phyloP scores from a whole-genome alignment of 2,797 vertebrate genomes.

The Micropoecilia bifurca region DNA sequence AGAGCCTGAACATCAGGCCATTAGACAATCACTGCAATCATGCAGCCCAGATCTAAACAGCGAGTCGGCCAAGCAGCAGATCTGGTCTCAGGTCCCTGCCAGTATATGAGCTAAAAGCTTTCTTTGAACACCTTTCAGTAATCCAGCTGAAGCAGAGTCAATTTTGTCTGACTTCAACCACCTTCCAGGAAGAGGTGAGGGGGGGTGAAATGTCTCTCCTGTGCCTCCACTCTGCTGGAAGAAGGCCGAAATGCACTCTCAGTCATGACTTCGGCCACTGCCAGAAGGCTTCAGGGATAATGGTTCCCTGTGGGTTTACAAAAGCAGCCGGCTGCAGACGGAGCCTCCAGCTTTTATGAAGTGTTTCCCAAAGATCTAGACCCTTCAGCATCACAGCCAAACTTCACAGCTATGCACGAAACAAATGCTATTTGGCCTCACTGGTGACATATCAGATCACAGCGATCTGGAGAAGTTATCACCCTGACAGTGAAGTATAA shows the following conservation, averaged over 20 bases:
- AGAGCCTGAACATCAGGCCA: background rate
- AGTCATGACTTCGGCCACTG: constrained; percentile 40
- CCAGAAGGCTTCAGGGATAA: constrained; percentile 46
- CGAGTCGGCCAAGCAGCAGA: background rate
- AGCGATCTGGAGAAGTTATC: background rate
- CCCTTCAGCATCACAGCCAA: constrained; percentile 8
- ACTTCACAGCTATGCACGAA: constrained; percentile 29
- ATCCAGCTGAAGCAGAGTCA: constrained; percentile 2
- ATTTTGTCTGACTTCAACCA: constrained; percentile 27
- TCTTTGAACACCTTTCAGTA: constrained; percentile 18
- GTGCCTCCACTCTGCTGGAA: constrained; percentile 35
- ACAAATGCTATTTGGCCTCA: constrained; percentile 12
- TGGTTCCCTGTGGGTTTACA: constrained; percentile 54
- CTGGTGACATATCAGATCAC: constrained; percentile 2
- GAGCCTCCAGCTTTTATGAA: constrained; percentile 57
- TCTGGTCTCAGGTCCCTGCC: background rate
- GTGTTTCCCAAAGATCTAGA: constrained; percentile 48
- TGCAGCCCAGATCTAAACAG: background rate
- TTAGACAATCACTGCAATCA: background rate
- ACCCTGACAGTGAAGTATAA: background rate
- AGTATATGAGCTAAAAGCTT: background rate
- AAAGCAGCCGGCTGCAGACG: constrained; percentile 47
- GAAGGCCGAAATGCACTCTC: constrained; percentile 52
- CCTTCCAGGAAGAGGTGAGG: constrained; percentile 12
- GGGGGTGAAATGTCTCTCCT: background rate